phyloP scores from a whole-genome alignment of 2,113 vertebrate species.

The Sylvietta virens region DNA sequence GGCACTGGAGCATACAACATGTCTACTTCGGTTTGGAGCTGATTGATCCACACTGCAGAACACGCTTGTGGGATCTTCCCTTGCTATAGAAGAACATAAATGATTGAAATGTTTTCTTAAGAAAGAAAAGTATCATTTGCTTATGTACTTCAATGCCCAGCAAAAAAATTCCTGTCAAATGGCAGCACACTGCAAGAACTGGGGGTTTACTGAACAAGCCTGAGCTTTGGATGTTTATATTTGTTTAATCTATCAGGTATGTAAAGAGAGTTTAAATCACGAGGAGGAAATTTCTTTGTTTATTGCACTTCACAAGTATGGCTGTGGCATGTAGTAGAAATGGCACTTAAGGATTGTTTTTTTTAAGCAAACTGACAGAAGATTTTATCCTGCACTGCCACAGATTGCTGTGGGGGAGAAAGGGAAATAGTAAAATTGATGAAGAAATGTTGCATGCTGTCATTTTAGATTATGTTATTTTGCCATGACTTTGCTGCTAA shows the following conservation, averaged over 20 bases:
- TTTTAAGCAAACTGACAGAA: constrained; percentile 58
- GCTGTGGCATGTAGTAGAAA: constrained; percentile 32
- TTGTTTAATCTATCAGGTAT: constrained; percentile 12
- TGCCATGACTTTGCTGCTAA: constrained; percentile 55
- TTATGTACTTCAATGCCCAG: constrained; percentile 57
- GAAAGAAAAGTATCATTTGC: constrained; percentile 68
- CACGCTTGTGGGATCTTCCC: constrained; percentile 79
- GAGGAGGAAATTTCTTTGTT: neutral
- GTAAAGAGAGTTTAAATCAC: neutral
- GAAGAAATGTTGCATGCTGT: constrained; percentile 72
- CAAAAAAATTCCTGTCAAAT: constrained; percentile 37
- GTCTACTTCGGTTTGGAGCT: constrained; percentile 86
- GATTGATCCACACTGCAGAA: constrained; percentile 84
- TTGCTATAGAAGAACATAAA: constrained; percentile 73
- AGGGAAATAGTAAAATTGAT: constrained; percentile 62
- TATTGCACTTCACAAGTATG: constrained; percentile 20
- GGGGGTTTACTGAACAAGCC: constrained; percentile 8
- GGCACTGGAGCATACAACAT: constrained; percentile 83
- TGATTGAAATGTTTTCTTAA: constrained; percentile 79
- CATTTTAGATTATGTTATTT: constrained; percentile 70
- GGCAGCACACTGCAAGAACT: neutral
- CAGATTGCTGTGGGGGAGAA: constrained; percentile 66
- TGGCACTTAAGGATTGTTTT: constrained; percentile 31
- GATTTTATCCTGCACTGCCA: constrained; percentile 53
- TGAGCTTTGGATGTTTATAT: neutral